phyloP scores from a whole-genome alignment of 53 echinoderm and acorn worm species.

The Hippasteria phrygiana region DNA sequence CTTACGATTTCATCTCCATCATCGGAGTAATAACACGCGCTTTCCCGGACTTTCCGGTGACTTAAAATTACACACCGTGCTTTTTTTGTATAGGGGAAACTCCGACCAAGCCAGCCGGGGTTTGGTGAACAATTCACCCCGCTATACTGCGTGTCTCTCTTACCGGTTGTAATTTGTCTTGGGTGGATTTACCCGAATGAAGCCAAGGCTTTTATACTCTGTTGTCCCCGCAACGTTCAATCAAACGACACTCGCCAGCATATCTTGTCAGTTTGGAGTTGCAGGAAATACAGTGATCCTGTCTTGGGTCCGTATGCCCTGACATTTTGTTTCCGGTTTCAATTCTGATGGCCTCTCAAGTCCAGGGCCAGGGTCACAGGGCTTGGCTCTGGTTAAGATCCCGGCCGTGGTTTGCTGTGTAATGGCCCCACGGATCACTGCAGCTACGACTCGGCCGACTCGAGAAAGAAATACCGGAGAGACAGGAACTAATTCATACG shows the following conservation, averaged over 20 bases:
- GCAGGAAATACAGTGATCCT: slow-evolving; percentile 56
- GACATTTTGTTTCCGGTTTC: slow-evolving; percentile 34
- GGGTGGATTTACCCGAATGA: slow-evolving; percentile 40
- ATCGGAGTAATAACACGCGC: slow-evolving; percentile 29
- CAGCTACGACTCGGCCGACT: too few species aligned
- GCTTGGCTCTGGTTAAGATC: slow-evolving; percentile 24
- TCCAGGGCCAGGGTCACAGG: slow-evolving; percentile 43
- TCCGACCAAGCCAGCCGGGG: neutral
- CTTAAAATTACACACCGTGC: neutral
- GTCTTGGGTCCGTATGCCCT: neutral
- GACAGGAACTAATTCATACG: slow-evolving; percentile 15
- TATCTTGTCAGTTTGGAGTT: slow-evolving; percentile 40
- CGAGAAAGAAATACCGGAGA: neutral
- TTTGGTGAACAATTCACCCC: neutral
- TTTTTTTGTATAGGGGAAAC: neutral
- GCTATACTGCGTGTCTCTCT: slow-evolving; percentile 9
- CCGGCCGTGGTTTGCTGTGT: neutral
- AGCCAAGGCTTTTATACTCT: slow-evolving; percentile 9
- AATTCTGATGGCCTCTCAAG: neutral
- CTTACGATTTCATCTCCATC: slow-evolving; percentile 40
- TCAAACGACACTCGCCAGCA: slow-evolving; percentile 7
- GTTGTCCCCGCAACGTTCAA: slow-evolving; percentile 12
- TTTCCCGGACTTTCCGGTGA: slow-evolving; percentile 17
- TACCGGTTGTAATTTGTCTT: slow-evolving; percentile 35
- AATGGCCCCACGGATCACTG: neutral